These are phyloP conservation scores for Caenorhabditis wallacei DNA, from an alignment of 2,888 invertebrate genomes.

Conservation along the genomic window DNA sequence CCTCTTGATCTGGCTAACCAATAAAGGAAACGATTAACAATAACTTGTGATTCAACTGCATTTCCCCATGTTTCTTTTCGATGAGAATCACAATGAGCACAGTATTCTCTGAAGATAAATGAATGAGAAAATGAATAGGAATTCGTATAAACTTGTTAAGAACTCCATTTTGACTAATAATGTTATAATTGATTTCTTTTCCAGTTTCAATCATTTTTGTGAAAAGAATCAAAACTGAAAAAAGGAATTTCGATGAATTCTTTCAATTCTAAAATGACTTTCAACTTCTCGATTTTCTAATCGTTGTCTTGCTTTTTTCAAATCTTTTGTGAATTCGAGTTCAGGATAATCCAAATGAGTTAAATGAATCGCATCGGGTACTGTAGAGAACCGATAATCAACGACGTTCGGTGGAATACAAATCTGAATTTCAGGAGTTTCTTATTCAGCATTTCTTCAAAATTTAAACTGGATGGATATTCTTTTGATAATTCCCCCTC, in stretches of 20 bases:
- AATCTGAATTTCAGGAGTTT: conserved; percentile 16
- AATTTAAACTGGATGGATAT: too few species aligned
- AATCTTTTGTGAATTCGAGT: conserved; percentile 26
- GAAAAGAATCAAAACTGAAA: conserved; percentile 44
- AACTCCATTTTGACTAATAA: conserved; percentile 40
- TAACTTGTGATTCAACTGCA: conserved; percentile 53
- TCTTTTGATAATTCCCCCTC: background rate
- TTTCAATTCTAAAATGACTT: background rate
- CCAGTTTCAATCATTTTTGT: conserved; percentile 42
- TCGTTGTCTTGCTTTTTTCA: conserved; percentile 4
- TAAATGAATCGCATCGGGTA: conserved; percentile 39
- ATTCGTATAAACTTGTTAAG: conserved; percentile 22
- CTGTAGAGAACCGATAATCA: conserved; percentile 46
- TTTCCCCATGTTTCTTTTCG: conserved; percentile 47
- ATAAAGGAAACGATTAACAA: conserved; percentile 48
- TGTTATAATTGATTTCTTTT: conserved; percentile 38
- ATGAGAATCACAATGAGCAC: conserved; percentile 41
- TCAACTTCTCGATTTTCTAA: conserved; percentile 26
- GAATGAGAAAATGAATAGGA: background rate
- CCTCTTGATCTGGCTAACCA: conserved; percentile 36
- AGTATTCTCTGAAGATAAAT: conserved; percentile 46
- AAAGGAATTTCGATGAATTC: background rate
- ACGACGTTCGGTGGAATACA: conserved; percentile 32
- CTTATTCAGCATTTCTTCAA: too few species aligned
- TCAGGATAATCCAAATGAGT: conserved; percentile 43